A percentile compares a stretch with the other conserved stretches of the same genome.
Evolutionary conservation across 2,113 vertebrate species (phyloP).

Genomic region (Vanacampus margaritifer): DNA sequence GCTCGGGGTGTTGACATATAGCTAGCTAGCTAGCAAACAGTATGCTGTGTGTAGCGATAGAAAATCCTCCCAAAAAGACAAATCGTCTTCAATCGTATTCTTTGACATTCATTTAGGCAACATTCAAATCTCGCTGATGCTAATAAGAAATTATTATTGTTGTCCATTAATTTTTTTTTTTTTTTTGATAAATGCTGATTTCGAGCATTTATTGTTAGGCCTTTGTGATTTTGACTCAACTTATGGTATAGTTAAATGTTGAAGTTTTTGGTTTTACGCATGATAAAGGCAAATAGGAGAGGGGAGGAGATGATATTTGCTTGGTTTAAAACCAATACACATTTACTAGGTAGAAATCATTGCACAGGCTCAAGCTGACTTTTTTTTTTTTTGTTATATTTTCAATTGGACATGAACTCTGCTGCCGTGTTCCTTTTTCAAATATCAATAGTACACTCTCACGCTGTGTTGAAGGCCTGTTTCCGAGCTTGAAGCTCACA

Average conservation of each 20-base stretch:
- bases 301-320: neutral
- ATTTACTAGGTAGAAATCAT: conserved; percentile 22
- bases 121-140: neutral
- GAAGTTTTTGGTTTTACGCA: conserved; percentile 3
- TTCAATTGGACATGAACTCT: neutral
- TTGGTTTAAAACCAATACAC: neutral
- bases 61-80: no score
- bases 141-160: neutral
- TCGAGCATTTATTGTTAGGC: conserved; percentile 23
- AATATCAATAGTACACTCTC: conserved; percentile 40
- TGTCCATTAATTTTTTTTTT: conserved; percentile 14
- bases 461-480: conserved; percentile 19
- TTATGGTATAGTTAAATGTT: conserved; percentile 32
- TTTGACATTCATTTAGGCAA: no score
- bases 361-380: neutral
- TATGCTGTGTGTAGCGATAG: no score
- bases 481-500: conserved; percentile 19
- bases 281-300: neutral
- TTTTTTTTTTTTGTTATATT: neutral
- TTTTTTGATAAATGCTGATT: conserved; percentile 6
- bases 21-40: no score
- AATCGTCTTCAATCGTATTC: neutral
- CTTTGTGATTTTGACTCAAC: conserved; percentile 33
- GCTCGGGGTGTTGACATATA: no score
- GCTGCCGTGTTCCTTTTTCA: conserved; percentile 23